phyloP scores from a whole-genome alignment of 2,888 invertebrate genomes.

The Sarcophaga caerulescens region DNA sequence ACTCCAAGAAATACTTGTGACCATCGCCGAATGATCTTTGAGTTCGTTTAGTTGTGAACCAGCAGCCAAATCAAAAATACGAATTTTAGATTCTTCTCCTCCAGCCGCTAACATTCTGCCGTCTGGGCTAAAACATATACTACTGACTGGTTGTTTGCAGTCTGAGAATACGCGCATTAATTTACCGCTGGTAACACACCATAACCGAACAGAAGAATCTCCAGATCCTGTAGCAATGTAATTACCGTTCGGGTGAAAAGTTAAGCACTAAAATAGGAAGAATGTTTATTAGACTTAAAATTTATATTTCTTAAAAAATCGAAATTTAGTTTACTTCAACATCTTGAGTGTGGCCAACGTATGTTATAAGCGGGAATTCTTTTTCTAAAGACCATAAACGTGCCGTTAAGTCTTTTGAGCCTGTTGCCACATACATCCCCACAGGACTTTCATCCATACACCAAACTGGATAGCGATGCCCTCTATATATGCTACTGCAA shows the following conservation, averaged over 20 bases:
- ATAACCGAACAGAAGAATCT: conserved; percentile 93
- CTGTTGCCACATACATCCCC: conserved; percentile 92
- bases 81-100: conserved; percentile 85
- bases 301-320: neutral
- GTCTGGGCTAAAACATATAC: conserved; percentile 91
- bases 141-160: conserved; percentile 88
- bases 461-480: conserved; percentile 95
- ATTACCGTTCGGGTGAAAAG: conserved; percentile 95
- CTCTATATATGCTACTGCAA: conserved; percentile 85
- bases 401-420: conserved; percentile 93
- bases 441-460: conserved; percentile 88
- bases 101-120: conserved; percentile 93
- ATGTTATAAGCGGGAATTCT: conserved; percentile 90
- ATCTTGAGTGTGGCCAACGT: conserved; percentile 93
- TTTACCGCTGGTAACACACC: conserved; percentile 92
- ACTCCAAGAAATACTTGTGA: conserved; percentile 84
- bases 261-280: conserved; percentile 78
- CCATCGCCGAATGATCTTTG: conserved; percentile 83
- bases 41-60: conserved; percentile 84
- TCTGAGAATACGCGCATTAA: conserved; percentile 90
- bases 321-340: conserved; percentile 86
- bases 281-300: neutral
- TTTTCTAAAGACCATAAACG: conserved; percentile 91
- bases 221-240: conserved; percentile 95
- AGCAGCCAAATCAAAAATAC: conserved; percentile 86